A percentile compares a stretch with the other conserved stretches of the same genome.
Conservation (phyloP, 64 coral and sea anemone species). For the Acropora tenuis region DNA sequence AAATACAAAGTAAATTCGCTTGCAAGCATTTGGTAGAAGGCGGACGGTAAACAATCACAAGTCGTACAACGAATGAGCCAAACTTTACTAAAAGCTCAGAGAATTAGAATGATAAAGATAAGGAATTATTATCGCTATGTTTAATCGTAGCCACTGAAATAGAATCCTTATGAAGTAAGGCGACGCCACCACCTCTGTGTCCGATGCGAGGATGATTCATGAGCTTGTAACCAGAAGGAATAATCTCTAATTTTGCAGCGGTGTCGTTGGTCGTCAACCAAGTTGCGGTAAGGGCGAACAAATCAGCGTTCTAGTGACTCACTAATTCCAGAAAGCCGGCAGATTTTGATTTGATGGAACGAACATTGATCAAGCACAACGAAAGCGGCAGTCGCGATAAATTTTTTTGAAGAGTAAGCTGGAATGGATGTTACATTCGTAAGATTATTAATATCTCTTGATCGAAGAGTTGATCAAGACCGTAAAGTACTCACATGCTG, state of each 20-base stretch:
- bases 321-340: neutral
- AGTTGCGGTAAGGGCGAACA: slow-evolving; percentile 3
- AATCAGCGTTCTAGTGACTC: neutral
- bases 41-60: slow-evolving; percentile 11
- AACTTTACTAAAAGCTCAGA: slow-evolving; percentile 23
- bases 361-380: neutral
- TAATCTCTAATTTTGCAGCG: neutral
- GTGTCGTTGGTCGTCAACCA: neutral
- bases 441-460: neutral
- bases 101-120: slow-evolving; percentile 6
- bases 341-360: neutral
- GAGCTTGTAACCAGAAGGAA: slow-evolving; percentile 8
- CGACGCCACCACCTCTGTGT: neutral
- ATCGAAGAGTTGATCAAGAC: neutral
- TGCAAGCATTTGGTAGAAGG: slow-evolving; percentile 5
- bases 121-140: slow-evolving; percentile 4
- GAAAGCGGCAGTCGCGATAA: neutral
- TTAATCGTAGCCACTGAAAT: slow-evolving; percentile 17
- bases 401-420: neutral
- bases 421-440: neutral
- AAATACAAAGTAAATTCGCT: slow-evolving; percentile 3
- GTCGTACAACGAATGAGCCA: neutral
- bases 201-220: neutral
- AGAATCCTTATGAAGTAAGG: neutral
- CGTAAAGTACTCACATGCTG: neutral